Evolutionary conservation across 2,888 invertebrate species (phyloP), one percentile per base, ranked within the genome.

Genomic region (Eristalis tenax): DNA sequence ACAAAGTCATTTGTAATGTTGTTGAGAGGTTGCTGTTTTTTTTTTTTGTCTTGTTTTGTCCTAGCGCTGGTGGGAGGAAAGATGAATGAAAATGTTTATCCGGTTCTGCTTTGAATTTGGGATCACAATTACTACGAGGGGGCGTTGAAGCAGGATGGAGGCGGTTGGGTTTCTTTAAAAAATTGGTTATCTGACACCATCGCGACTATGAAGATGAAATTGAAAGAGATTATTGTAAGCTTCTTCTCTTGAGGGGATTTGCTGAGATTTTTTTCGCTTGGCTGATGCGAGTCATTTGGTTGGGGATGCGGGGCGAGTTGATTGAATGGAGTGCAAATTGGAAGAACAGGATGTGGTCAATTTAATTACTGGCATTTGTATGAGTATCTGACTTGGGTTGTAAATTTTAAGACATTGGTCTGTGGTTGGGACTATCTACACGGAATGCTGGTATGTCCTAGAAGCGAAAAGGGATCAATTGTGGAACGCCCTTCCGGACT

Each of bases 1-100:
- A 71, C 79, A 79, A 65, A 79, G 71, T 73, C 79, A 79, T 79
- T 79, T 79, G 79, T 73, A 66, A 79, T 66, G 71, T 23, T 79
- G 59, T 59, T 78, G 5, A 59, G 77, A 26, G 15, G 1, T n/a
- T 18, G 23, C 4, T 38, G 13, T 32, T 59, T 76, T 68, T 59
- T 5, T 15, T 28, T 15, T 66, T 3, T 57, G 11, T 57, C n/a
- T n/a, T n/a, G n/a, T n/a, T n/a, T 43, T 26, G 65, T 23, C 57
- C 38, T 6, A 2, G 23, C 15, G 63, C 13, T 43, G 57, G 61
- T 8, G 63, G 50, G 43, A 28, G 35, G 18, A 63, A 69, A 69
- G 50, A 50, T 61, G 77, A 69, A 77, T 69, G 26, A 56, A 77
- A 77, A 63, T 63, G 61, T 77, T 77, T 77, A 77, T 77, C 32